A percentile compares a stretch with the other conserved stretches of the same genome.
phyloP scores from a whole-genome alignment of 2,888 invertebrate genomes.

The Drosophila rellima region DNA sequence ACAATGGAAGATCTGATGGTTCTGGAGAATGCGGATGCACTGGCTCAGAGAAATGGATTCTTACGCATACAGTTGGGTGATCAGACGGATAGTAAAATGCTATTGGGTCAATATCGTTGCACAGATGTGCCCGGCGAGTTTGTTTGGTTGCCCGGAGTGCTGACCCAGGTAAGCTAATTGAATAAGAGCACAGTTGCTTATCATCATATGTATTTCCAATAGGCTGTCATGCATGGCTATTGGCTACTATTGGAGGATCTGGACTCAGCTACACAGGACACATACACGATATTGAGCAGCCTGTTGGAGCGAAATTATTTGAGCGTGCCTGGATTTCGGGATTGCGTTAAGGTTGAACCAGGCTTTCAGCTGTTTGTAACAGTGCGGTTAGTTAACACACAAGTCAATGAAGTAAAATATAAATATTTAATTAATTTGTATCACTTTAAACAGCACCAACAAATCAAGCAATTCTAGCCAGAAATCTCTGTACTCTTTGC shows the following conservation, averaged over 20 bases:
- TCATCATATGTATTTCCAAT: not conserved
- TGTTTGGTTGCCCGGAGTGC: conserved; percentile 97
- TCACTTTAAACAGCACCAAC: conserved; percentile 75
- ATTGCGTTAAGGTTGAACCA: conserved; percentile 91
- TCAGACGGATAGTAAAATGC: conserved; percentile 97
- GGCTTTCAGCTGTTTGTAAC: conserved; percentile 98
- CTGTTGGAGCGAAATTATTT: conserved; percentile 93
- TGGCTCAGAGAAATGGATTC: conserved; percentile 86
- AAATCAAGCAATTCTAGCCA: conserved; percentile 83
- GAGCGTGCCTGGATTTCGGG: conserved; percentile 95
- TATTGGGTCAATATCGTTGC: conserved; percentile 93
- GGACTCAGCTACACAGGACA: conserved; percentile 96
- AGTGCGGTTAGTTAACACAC: conserved; percentile 87
- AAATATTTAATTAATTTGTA: not conserved
- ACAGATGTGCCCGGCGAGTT: conserved; percentile 99
- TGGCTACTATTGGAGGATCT: conserved; percentile 98
- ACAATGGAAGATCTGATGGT: conserved; percentile 54
- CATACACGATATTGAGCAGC: conserved; percentile 94
- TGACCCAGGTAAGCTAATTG: conserved; percentile 89
- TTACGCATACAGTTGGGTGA: conserved; percentile 97
- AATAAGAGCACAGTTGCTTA: not conserved
- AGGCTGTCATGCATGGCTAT: conserved; percentile 92
- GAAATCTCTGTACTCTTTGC: conserved; percentile 89
- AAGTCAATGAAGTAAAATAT: not conserved
- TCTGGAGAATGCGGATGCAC: conserved; percentile 42